Conservation (phyloP, 2,888 invertebrate genomes). For the Drosophila mulleri region DNA sequence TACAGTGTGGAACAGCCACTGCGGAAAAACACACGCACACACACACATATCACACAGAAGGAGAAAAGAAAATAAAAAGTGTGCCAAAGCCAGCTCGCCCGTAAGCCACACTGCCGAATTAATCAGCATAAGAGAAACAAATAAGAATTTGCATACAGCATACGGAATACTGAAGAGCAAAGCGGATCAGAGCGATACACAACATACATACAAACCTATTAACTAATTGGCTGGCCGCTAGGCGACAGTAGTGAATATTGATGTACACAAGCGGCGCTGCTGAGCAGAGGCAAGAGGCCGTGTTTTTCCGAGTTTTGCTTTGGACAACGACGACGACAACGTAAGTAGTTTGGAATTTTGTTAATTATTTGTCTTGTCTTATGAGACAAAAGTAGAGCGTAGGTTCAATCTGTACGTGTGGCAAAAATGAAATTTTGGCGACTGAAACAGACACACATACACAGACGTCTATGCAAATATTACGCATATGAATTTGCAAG, state of each 20-base stretch:
- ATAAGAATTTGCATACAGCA: constrained; percentile 45
- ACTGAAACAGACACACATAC: constrained; percentile 5
- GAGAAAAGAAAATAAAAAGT: constrained; percentile 39
- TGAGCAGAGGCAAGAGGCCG: constrained; percentile 51
- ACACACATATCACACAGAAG: constrained; percentile 36
- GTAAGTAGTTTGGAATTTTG: constrained; percentile 70
- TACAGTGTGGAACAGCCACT: constrained; percentile 46
- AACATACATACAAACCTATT: constrained; percentile 2
- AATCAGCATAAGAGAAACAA: constrained; percentile 30
- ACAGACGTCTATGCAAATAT: constrained; percentile 3
- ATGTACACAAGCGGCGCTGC: constrained; percentile 57
- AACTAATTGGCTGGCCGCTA: constrained; percentile 42
- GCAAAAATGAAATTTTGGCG: constrained; percentile 30
- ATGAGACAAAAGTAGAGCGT: constrained; percentile 22
- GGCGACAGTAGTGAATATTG: constrained; percentile 50
- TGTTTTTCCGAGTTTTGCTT: constrained; percentile 69
- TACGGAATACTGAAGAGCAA: constrained; percentile 34
- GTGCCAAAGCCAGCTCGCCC: constrained; percentile 58
- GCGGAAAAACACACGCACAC: constrained; percentile 54
- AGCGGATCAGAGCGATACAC: constrained; percentile 31
- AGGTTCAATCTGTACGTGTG: constrained; percentile 33
- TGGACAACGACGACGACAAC: constrained; percentile 80
- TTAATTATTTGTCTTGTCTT: constrained; percentile 50
- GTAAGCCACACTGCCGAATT: constrained; percentile 42
- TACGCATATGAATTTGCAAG: constrained; percentile 13